phyloP scores from a whole-genome alignment of 2,888 invertebrate species.

The Dicranocentrus wangi region DNA sequence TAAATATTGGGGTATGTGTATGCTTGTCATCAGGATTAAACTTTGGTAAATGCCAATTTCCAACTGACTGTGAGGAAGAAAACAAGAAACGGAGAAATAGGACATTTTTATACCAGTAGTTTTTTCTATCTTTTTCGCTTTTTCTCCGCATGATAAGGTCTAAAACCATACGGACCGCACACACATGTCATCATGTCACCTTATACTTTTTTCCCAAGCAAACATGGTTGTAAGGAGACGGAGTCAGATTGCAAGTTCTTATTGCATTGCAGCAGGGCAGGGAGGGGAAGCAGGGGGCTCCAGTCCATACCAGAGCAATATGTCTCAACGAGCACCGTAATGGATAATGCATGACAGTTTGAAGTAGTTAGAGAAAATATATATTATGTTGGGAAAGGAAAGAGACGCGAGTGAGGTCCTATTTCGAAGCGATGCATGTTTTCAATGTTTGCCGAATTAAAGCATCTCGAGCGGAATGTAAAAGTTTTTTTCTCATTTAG shows the following conservation, averaged over 20 bases:
- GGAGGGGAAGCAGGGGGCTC: no score
- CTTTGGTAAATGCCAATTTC: slow-evolving; percentile 51
- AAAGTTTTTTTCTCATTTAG: slow-evolving; percentile 36
- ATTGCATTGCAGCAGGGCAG: slow-evolving; percentile 4
- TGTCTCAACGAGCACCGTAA: no score
- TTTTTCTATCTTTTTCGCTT: slow-evolving; percentile 16
- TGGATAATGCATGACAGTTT: slow-evolving; percentile 58
- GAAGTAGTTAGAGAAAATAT: slow-evolving; percentile 36
- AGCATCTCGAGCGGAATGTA: slow-evolving; percentile 30
- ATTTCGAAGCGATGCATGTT: neutral
- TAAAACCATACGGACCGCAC: slow-evolving; percentile 2
- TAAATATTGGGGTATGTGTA: slow-evolving; percentile 34
- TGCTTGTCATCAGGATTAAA: slow-evolving; percentile 58
- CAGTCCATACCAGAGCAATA: no score
- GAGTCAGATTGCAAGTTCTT: slow-evolving; percentile 53
- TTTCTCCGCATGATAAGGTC: no score
- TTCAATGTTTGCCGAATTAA: slow-evolving; percentile 35
- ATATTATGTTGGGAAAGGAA: neutral
- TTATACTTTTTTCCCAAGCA: slow-evolving; percentile 22
- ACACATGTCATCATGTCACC: slow-evolving; percentile 56
- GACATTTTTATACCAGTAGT: neutral
- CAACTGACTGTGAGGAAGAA: slow-evolving; percentile 23
- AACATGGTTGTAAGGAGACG: neutral
- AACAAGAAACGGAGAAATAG: slow-evolving; percentile 9
- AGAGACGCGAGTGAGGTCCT: slow-evolving; percentile 8